Base-by-base conservation (phyloP, 53 echinoderm and acorn worm species). In the Echinometra lucunter region DNA sequence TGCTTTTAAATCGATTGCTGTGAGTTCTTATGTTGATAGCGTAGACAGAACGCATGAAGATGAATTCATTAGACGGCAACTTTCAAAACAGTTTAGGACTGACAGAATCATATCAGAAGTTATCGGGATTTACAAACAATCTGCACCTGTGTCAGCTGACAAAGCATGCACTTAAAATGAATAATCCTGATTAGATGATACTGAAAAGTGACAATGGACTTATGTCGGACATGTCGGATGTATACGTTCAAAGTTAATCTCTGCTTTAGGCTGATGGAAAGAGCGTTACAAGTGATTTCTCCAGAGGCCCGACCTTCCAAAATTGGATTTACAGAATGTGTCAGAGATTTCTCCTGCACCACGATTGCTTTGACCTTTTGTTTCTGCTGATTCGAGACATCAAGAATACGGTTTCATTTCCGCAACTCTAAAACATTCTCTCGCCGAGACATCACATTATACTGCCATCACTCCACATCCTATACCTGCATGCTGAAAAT, bases 361-460 rank as follows among this genome's bases (percentile, higher is more conserved):
- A 16, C 49, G 6, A 85, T 85, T 85, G 17, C 28, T 85, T 85
- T 85, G 85, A 47, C 47, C 85, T 85, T 85, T 85, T 85, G n/a
- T 83, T 83, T 83, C 80, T 0, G 6, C 30, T 28, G 1, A 30
- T 11, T 34, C 32, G 0, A 4, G 78, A 38, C 19, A 78, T 0
- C 38, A 38, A 35, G 78, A 78, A 78, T 11, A 63, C 7, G 8
- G 69, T 32, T n/a, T 69, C 12, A 69, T 69, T 28, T 69, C 11
- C 34, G 1, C 18, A 12, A 15, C 63, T 63, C 63, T 63, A 23
- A 25, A 63, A 63, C 63, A 63, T 4, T 21, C 23, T 63, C 7
- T 25, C 5, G 4, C 27, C 25, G 23, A 15, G 12, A 69, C 69
- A 13, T 69, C 34, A 30, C 34, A 69, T 34, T 69, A 32, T 34